Evolutionary conservation across 2,888 invertebrate genomes (phyloP), one percentile per base, ranked within the genome.

Genomic region (Aphodius sticticus): DNA sequence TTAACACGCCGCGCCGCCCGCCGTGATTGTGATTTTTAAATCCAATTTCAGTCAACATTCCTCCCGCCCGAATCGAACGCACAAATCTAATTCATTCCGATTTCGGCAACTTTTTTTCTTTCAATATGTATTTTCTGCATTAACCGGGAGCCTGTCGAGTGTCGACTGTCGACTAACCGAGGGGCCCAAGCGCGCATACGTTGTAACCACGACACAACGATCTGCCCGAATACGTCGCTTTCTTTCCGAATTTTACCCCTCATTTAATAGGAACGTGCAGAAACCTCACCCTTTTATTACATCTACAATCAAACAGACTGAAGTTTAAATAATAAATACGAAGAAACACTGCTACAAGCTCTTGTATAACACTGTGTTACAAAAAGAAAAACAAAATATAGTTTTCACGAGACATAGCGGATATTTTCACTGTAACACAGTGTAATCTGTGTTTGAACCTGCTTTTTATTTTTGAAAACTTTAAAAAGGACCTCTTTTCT

Each of bases 1-100:
- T 84, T 84, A 82, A 83, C 84, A 84, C 85, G 76, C 37, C 74
- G 74, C 85, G 76, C 37, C 74, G 74, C 36, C 74, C 74, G 74
- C 35, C 74, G 74, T 35, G 74, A 74, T 74, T 74, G 74, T 74
- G 74, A 74, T 74, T 74, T 37, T 74, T 74, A 74, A 74, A 74
- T 74, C 74, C 36, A 37, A 74, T 74, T 74, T 74, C 36, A 74
- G 37, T 74, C 53, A 53, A 53, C 53, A 53, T 53, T 53, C 53
- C 74, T 16, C 26, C 16, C 14, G 74, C 35, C 36, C 36, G 74
- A 74, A 74, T 74, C 37, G 74, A 36, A 37, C 74, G 53, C 53
- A 7, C 12, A 53, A 53, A 53, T 53, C 53, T 53, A 53, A 53
- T 53, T 53, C 53, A 53, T 53, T 53, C 53, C 53, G 53, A 53